These are phyloP conservation scores for Morpho helenor DNA, from an alignment of 2,888 invertebrate species.

Conservation along the genomic window DNA sequence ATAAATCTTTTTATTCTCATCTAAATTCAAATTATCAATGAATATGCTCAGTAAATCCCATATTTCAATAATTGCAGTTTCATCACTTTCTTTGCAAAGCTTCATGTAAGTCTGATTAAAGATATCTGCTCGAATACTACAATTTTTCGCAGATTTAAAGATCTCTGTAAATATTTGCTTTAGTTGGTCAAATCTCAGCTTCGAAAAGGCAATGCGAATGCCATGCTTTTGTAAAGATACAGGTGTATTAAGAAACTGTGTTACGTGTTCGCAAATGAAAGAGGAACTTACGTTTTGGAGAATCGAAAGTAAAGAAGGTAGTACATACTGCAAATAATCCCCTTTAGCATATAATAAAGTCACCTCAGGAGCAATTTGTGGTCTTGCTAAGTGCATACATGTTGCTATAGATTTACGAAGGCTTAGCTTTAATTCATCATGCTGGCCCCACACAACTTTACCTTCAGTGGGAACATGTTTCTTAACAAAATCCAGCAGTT, in stretches of 20 bases:
- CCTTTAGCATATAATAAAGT: slow-evolving; percentile 53
- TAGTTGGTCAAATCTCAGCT: slow-evolving; percentile 40
- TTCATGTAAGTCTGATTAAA: slow-evolving; percentile 46
- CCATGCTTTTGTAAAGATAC: slow-evolving; percentile 60
- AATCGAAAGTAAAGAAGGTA: slow-evolving; percentile 51
- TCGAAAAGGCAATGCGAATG: slow-evolving; percentile 46
- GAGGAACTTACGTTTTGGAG: slow-evolving; percentile 41
- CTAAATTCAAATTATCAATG: slow-evolving; percentile 45
- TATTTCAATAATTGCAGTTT: slow-evolving; percentile 33
- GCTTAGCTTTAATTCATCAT: slow-evolving; percentile 39
- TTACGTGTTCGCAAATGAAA: slow-evolving; percentile 35
- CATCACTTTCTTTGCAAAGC: slow-evolving; percentile 43
- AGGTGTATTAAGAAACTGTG: slow-evolving; percentile 41
- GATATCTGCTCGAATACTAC: slow-evolving; percentile 45
- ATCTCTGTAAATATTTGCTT: slow-evolving; percentile 40
- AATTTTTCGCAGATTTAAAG: slow-evolving; percentile 52
- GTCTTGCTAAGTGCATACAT: slow-evolving; percentile 50
- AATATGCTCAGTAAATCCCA: slow-evolving; percentile 47
- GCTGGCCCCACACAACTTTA: slow-evolving; percentile 49
- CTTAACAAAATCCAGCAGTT: slow-evolving; percentile 38
- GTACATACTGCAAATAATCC: slow-evolving; percentile 53
- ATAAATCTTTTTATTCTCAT: slow-evolving; percentile 53
- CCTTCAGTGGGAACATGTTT: slow-evolving; percentile 42
- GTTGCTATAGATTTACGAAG: slow-evolving; percentile 51
- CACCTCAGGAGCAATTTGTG: slow-evolving; percentile 39